phyloP scores from a whole-genome alignment of 2,888 invertebrate genomes.

The Nasonovia ribisnigri region DNA sequence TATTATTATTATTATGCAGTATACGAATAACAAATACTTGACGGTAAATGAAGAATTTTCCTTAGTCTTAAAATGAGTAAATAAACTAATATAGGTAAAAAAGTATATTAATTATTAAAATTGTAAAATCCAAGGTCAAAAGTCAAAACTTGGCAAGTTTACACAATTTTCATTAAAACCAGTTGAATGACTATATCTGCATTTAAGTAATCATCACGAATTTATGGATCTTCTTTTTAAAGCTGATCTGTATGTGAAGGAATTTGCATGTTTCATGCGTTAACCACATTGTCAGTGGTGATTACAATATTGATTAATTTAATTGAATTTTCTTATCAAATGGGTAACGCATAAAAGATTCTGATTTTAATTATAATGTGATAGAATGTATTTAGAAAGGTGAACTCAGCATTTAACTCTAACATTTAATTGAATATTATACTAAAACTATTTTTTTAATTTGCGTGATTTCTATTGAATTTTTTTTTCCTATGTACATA shows the following conservation, averaged over 20 bases:
- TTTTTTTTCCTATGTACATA: background rate
- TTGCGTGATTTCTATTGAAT: background rate
- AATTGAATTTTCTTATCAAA: background rate
- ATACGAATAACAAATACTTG: background rate
- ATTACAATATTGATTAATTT: background rate
- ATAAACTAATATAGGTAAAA: background rate
- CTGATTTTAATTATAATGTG: background rate
- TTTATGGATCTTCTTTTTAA: background rate
- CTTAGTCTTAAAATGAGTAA: background rate
- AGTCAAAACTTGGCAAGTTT: background rate
- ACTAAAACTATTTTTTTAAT: background rate
- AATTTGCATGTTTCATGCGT: background rate
- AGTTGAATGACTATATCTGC: background rate
- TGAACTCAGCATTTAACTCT: background rate
- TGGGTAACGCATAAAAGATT: background rate
- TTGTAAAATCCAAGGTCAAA: slow-evolving; percentile 11
- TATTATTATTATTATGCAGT: background rate
- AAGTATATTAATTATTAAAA: background rate
- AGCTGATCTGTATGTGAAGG: background rate
- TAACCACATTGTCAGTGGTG: background rate
- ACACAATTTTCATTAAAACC: background rate
- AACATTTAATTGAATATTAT: background rate
- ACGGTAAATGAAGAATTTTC: background rate
- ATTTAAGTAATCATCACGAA: background rate
- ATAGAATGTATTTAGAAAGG: background rate